Evolutionary conservation across 1,140 invertebrate genomes (phyloP).

Genomic region (Calliphora vicina): DNA sequence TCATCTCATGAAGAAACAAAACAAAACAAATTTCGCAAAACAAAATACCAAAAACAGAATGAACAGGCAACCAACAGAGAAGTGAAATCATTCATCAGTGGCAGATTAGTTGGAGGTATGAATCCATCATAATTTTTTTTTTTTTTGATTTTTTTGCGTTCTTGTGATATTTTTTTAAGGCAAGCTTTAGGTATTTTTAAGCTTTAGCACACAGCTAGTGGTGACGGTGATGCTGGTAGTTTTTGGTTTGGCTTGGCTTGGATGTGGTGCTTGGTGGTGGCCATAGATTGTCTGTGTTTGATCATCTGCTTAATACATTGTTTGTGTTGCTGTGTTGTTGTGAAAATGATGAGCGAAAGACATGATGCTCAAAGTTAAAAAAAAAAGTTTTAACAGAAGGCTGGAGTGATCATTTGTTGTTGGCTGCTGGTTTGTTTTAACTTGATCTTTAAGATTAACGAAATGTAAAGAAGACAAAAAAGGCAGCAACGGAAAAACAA

Average conservation of each 20-base stretch:
- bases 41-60: not conserved
- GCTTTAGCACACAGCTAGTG: not conserved
- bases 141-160: not conserved
- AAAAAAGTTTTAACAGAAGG: not conserved
- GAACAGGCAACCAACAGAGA: not conserved
- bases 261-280: slow-evolving; percentile 38
- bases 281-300: slow-evolving; percentile 63
- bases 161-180: not conserved
- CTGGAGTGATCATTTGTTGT: slow-evolving; percentile 4
- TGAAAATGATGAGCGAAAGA: slow-evolving; percentile 62
- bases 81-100: slow-evolving; percentile 58
- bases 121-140: slow-evolving; percentile 55
- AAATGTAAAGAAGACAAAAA: not conserved
- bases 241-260: not conserved
- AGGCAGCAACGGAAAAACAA: not conserved
- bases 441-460: slow-evolving; percentile 13
- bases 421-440: slow-evolving; percentile 21
- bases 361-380: slow-evolving; percentile 40
- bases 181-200: not conserved
- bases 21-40: not conserved
- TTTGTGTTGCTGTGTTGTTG: slow-evolving; percentile 37
- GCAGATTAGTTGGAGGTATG: slow-evolving; percentile 63
- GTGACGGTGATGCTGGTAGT: not conserved
- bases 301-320: slow-evolving; percentile 61
- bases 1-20: slow-evolving; percentile 1